phyloP scores from a whole-genome alignment of 2,888 invertebrate species.

The Atethmia centrago region DNA sequence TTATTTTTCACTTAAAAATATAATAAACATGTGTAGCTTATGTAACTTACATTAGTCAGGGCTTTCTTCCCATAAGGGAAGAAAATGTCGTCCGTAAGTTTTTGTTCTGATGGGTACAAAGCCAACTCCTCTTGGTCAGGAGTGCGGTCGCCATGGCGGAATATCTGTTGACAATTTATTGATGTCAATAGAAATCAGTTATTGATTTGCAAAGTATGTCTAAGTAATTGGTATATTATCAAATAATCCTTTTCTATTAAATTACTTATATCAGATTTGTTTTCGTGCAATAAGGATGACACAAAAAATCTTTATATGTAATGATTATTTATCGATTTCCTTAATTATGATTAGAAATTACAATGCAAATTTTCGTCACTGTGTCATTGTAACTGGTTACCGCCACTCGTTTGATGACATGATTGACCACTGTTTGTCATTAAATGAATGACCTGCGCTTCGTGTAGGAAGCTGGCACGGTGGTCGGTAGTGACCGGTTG shows the following conservation, averaged over 20 bases:
- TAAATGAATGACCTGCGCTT: constrained; percentile 66
- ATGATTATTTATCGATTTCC: constrained; percentile 7
- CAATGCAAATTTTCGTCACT: constrained; percentile 23
- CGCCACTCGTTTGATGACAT: constrained; percentile 28
- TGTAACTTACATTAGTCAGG: constrained; percentile 91
- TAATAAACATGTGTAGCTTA: background rate
- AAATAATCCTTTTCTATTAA: background rate
- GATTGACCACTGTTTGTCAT: constrained; percentile 51
- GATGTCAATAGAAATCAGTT: constrained; percentile 8
- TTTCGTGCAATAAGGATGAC: background rate
- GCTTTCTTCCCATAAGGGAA: constrained; percentile 92
- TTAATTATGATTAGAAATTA: constrained; percentile 5
- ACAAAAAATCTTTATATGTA: background rate
- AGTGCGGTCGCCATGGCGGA: constrained; percentile 93
- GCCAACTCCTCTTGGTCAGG: constrained; percentile 90
- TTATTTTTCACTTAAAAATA: background rate
- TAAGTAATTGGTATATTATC: background rate
- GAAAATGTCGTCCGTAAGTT: constrained; percentile 79
- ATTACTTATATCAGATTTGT: background rate
- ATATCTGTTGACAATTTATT: constrained; percentile 85
- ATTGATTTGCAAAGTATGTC: background rate
- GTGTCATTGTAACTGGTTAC: constrained; percentile 21
- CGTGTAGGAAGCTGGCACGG: constrained; percentile 68
- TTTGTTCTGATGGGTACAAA: constrained; percentile 88
- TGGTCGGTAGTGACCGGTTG: constrained; percentile 65